phyloP scores from a whole-genome alignment of 2,113 vertebrate species.

The Vombatus ursinus region DNA sequence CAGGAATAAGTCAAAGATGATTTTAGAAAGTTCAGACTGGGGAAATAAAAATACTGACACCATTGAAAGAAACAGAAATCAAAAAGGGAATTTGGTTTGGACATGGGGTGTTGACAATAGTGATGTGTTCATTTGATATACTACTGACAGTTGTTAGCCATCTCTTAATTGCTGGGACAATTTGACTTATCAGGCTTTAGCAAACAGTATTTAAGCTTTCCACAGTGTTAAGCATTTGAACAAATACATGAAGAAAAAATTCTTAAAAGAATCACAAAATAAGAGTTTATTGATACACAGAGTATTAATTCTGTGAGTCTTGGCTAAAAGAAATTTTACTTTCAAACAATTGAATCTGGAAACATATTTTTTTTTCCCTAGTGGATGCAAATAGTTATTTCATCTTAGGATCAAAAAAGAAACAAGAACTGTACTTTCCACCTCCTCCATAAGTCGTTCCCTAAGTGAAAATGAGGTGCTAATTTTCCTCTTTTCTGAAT shows the following conservation, averaged over 20 bases:
- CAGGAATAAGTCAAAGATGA: not conserved
- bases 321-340: constrained; percentile 18
- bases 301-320: not conserved
- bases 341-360: constrained; percentile 8
- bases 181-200: constrained; percentile 22
- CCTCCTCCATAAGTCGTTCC: not conserved
- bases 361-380: not conserved
- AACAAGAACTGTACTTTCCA: constrained; percentile 1
- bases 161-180: not conserved
- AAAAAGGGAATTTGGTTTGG: not conserved
- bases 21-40: not conserved
- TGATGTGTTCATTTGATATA: not conserved
- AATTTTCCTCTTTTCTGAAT: not conserved
- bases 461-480: not conserved
- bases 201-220: constrained; percentile 20
- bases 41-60: not conserved
- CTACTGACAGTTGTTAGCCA: not conserved
- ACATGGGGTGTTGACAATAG: not conserved
- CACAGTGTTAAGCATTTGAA: constrained; percentile 35
- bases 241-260: constrained; percentile 43
- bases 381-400: not conserved
- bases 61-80: not conserved
- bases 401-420: not conserved
- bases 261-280: constrained; percentile 31
- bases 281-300: constrained; percentile 21